Percentiles rank a stretch among this genome's conserved stretches.
Evolutionary conservation across 2,797 vertebrate species (phyloP).

Genomic region (Pygocentrus nattereri): DNA sequence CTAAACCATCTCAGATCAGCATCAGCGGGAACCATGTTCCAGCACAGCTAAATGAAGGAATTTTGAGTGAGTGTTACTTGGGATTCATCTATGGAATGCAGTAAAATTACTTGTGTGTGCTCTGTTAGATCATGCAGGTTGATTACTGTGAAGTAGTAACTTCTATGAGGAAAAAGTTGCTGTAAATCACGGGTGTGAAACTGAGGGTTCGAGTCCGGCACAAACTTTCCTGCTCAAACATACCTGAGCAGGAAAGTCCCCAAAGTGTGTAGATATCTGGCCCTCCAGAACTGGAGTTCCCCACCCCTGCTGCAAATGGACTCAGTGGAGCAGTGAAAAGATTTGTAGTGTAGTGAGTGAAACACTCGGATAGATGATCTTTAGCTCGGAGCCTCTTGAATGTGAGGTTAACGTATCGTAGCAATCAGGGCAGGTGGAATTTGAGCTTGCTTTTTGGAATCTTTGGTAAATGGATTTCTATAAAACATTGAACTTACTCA

Average conservation of each 20-base stretch:
- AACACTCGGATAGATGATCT: not conserved
- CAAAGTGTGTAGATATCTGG: no score
- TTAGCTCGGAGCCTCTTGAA: not conserved
- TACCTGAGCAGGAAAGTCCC: no score
- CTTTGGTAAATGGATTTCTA: not conserved
- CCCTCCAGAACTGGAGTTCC: no score
- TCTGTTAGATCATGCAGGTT: not conserved
- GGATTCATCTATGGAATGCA: not conserved
- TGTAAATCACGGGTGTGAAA: not conserved
- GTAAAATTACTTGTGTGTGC: not conserved
- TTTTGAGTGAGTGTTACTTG: not conserved
- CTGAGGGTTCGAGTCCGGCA: no score
- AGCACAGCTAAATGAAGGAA: slow-evolving; percentile 44
- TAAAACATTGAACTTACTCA: not conserved
- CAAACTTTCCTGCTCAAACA: no score
- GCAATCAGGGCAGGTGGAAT: not conserved
- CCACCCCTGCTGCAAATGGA: not conserved
- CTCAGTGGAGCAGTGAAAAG: not conserved
- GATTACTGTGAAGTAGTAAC: slow-evolving; percentile 3
- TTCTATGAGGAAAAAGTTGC: not conserved
- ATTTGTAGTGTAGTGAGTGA: slow-evolving; percentile 9
- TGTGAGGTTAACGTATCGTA: not conserved
- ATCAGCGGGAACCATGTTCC: slow-evolving; percentile 2
- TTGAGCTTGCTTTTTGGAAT: not conserved
- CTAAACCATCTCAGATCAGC: not conserved